Base-by-base conservation (phyloP, 2,888 invertebrate genomes). In the Elysia crispata region DNA sequence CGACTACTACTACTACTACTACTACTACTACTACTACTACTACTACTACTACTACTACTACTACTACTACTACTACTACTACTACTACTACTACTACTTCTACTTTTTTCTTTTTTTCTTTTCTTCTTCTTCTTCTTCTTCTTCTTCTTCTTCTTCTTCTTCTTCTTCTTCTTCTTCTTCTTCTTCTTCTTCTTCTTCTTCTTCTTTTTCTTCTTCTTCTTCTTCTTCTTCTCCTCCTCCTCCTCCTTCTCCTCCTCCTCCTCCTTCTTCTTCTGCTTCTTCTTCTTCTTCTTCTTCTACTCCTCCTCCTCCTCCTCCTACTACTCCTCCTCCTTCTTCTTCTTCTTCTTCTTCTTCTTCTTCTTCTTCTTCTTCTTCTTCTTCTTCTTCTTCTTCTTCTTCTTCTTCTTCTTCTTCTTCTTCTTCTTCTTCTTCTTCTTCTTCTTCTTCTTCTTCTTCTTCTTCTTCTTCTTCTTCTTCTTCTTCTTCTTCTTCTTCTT, bases 361-460 rank as follows among this genome's bases (percentile, higher is more conserved):
- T 31, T 25, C 6, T 13, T 69, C 13, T 11, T 30, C 31, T n/a
- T 69, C 69, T 28, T 25, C 69, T 69, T 11, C 25, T 30, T 69
- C 28, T 69, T 77, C 20, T 77, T 77, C 30, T 77, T 72, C 30
- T 77, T 70, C 62, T 77, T 70, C 30, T 77, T 72, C 30, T 77
- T 77, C 5, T 60, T 72, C 31, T 72, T 8, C 75, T 89, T 88
- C 69, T 88, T 87, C 67, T 86, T 85, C 66, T 89, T 76, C 6
- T 87, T 83, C 3, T 88, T 86, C 64, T 83, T 79, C 67, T 85
- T 70, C 0, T 87, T 84, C 64, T 86, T 86, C 28, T 89, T 77
- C 3, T 87, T 84, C 8, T 89, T 86, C 72, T 90, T 81, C 76
- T 86, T 86, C 82, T 88, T 89, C 84, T n/a, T n/a, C n/a, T n/a